Conservation (phyloP, 2,797 vertebrate species). For the Microctenopoma stevenorrisi region DNA sequence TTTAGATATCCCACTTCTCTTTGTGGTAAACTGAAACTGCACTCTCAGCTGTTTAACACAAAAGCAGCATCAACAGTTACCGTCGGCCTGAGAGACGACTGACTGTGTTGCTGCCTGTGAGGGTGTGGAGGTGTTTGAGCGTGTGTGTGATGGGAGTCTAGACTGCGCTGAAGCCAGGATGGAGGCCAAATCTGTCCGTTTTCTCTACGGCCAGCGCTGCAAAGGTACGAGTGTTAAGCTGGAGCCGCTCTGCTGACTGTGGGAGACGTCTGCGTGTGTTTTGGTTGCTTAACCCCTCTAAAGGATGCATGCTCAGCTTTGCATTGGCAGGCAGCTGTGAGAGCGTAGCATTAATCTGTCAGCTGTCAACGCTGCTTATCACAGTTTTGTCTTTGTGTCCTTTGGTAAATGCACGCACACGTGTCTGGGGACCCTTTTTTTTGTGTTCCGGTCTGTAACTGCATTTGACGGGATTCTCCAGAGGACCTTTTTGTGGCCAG, state of each 20-base stretch:
- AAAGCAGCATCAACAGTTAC: conserved; percentile 61
- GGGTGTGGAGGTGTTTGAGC: conserved; percentile 25
- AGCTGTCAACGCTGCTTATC: conserved; percentile 67
- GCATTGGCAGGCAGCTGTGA: conserved; percentile 58
- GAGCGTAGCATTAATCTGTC: conserved; percentile 75
- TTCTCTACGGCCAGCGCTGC: conserved; percentile 76
- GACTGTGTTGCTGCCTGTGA: conserved; percentile 32
- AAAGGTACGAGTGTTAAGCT: conserved; percentile 75
- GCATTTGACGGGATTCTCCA: conserved; percentile 51
- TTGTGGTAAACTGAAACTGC: conserved; percentile 80
- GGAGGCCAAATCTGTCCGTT: conserved; percentile 77
- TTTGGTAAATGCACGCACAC: conserved; percentile 18
- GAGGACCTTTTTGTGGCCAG: conserved; percentile 54
- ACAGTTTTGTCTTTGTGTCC: conserved; percentile 13
- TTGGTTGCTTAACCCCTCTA: too few species aligned
- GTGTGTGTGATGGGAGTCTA: conserved; percentile 9
- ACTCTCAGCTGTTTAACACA: conserved; percentile 81
- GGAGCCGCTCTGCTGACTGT: conserved; percentile 1
- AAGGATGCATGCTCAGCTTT: background rate
- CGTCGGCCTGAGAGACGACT: conserved; percentile 43
- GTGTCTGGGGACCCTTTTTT: conserved; percentile 16
- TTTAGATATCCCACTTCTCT: conserved; percentile 82
- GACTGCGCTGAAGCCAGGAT: conserved; percentile 51
- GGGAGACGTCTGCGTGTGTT: conserved; percentile 1
- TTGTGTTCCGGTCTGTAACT: conserved; percentile 24